A percentile compares a stretch with the other conserved stretches of the same genome.
Evolutionary conservation across 2,888 invertebrate genomes (phyloP).

Genomic region (Anoplius nigerrimus): DNA sequence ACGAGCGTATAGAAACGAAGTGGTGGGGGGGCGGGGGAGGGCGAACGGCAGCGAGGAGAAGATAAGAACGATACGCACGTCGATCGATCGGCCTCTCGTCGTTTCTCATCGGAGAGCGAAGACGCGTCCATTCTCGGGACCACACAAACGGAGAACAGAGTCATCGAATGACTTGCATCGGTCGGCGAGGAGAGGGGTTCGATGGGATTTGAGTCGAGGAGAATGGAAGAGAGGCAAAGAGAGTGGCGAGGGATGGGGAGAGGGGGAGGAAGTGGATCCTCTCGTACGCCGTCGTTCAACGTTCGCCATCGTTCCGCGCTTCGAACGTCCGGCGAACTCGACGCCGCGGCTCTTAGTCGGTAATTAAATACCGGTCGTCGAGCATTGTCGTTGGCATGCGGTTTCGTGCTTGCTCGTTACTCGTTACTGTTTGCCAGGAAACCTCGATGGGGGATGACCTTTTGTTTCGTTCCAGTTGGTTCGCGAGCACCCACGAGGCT

Average conservation of each 20-base stretch:
- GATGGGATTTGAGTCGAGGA: neutral
- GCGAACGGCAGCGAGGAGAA: neutral
- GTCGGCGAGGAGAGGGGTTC: neutral
- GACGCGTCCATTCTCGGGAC: conserved; percentile 11
- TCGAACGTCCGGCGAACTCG: conserved; percentile 11
- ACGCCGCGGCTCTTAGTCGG: conserved; percentile 16
- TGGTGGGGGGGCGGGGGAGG: no score
- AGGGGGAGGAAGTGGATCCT: neutral
- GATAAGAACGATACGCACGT: conserved; percentile 4
- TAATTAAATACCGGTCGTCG: conserved; percentile 46
- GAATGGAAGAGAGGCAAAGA: neutral
- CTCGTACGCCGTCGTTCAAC: neutral
- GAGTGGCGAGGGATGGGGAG: conserved; percentile 1
- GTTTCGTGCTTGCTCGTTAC: conserved; percentile 37
- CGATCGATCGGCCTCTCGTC: neutral
- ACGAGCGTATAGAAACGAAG: no score
- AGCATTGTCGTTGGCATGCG: conserved; percentile 29
- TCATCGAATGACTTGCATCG: conserved; percentile 25
- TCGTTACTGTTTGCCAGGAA: conserved; percentile 48
- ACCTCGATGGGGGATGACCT: conserved; percentile 44
- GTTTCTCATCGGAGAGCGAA: conserved; percentile 2
- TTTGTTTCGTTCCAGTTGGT: conserved; percentile 38
- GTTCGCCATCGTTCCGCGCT: no score
- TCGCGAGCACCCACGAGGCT: conserved; percentile 20
- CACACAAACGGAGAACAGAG: conserved; percentile 22